A percentile compares a stretch with the other conserved stretches of the same genome.
Evolutionary conservation across 1,140 invertebrate species (phyloP).

Genomic region (Caenorhabditis brenneri): DNA sequence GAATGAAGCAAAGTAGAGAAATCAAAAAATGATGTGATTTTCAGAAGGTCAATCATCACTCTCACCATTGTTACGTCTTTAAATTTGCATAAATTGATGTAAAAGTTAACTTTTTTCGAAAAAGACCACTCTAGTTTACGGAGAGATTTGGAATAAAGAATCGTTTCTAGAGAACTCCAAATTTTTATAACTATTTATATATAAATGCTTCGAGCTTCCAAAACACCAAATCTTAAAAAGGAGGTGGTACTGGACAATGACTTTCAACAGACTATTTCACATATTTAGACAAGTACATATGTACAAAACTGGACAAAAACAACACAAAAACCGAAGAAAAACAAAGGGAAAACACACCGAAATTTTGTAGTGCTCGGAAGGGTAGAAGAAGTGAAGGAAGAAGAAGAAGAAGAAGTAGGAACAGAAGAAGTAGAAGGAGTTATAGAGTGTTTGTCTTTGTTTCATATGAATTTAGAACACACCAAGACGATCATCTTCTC

Average conservation of each 20-base stretch:
- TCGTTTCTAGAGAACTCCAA: no score
- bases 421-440: background rate
- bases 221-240: no score
- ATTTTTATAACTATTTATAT: no score
- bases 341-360: constrained; percentile 35
- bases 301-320: background rate
- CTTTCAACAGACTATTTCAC: background rate
- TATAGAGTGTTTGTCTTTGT: background rate
- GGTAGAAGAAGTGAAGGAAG: background rate
- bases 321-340: background rate
- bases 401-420: background rate
- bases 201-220: no score
- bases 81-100: no score
- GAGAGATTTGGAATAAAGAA: no score
- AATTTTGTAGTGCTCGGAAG: constrained; percentile 23
- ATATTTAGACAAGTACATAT: background rate
- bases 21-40: background rate
- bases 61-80: no score
- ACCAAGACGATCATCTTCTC: constrained; percentile 36
- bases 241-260: no score
- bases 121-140: no score
- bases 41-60: background rate
- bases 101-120: no score
- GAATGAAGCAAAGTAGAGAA: background rate
- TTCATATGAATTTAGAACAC: background rate